Percentiles rank a stretch among this genome's conserved stretches.
phyloP scores from a whole-genome alignment of 2,888 invertebrate genomes.

The Euzophera pinguis region DNA sequence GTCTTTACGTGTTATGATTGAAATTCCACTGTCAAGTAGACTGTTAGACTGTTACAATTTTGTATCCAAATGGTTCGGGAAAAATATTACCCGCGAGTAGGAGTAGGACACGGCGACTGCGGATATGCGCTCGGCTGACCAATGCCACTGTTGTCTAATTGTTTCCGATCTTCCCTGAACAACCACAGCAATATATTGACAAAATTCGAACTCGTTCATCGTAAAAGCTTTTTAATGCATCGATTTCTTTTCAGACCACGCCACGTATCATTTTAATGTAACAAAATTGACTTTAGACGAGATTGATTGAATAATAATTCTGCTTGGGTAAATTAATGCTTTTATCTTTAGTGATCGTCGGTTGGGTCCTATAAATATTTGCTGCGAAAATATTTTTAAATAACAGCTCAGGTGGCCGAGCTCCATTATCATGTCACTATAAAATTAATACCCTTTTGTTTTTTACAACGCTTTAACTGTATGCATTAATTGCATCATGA shows the following conservation, averaged over 20 bases:
- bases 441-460: slow-evolving; percentile 62
- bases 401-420: slow-evolving; percentile 43
- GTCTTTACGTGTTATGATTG: slow-evolving; percentile 18
- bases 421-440: slow-evolving; percentile 60
- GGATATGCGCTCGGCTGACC: slow-evolving; percentile 75
- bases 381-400: slow-evolving; percentile 26
- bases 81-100: slow-evolving; percentile 56
- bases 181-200: slow-evolving; percentile 65
- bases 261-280: background rate
- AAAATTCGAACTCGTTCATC: slow-evolving; percentile 68
- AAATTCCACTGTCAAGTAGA: slow-evolving; percentile 12
- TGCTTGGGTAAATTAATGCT: background rate
- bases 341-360: background rate
- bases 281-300: background rate
- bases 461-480: slow-evolving; percentile 52
- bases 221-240: slow-evolving; percentile 47
- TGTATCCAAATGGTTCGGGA: slow-evolving; percentile 29
- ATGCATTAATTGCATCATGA: slow-evolving; percentile 58
- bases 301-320: background rate
- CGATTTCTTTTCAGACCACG: slow-evolving; percentile 31
- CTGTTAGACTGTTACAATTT: slow-evolving; percentile 26
- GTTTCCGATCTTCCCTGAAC: slow-evolving; percentile 76
- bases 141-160: slow-evolving; percentile 75
- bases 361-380: slow-evolving; percentile 5
- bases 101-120: slow-evolving; percentile 59